Evolutionary conservation across 2,888 invertebrate genomes (phyloP), one percentile per base, ranked within the genome.

Genomic region (Sarcophaga subvicina): DNA sequence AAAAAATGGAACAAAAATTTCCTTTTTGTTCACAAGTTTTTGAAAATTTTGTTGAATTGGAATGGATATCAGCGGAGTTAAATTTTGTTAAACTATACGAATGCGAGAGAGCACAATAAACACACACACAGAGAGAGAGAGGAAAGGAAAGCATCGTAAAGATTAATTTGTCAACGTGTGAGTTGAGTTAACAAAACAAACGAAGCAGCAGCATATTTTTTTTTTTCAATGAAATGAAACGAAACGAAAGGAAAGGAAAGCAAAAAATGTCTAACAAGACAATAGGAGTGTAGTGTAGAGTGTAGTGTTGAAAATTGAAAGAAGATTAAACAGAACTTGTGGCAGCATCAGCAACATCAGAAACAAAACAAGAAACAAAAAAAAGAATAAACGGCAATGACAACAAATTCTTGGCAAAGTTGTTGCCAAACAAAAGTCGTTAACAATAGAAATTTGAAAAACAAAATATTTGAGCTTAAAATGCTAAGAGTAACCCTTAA

Each of bases 111-210:
- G 4, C 17, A 14, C 14, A 5, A 14, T 4, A 54, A 2, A 54
- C 54, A 54, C 14, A 11, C 14, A 49, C 12, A 14, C 1, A 14
- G 0, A 4, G 54, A 4, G 17, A 54, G 14, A 54, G 14, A 49
- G 49, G 14, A 4, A 54, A 3, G 4, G 54, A 14, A 54, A 14
- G 17, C 17, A 54, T 54, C 54, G 14, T 78, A 75, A 83, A 86
- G 83, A 86, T 83, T 86, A 86, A 83, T 86, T 86, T 80, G 80
- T 86, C 83, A 86, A 73, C 77, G 80, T 83, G 66, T 64, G 64
- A 81, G 54, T 14, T 77, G 83, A 80, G 64, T 80, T 69, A 80
- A 80, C 77, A 83, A 20, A 78, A 64, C 5, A 59, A 80, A 79
- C 37, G 37, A 64, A 54, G 59, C 14, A 85, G 20, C 10, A 54